A percentile compares a stretch with the other conserved stretches of the same genome.
Conservation (phyloP, 2,888 invertebrate genomes). For the Sphaerophoria taeniata region DNA sequence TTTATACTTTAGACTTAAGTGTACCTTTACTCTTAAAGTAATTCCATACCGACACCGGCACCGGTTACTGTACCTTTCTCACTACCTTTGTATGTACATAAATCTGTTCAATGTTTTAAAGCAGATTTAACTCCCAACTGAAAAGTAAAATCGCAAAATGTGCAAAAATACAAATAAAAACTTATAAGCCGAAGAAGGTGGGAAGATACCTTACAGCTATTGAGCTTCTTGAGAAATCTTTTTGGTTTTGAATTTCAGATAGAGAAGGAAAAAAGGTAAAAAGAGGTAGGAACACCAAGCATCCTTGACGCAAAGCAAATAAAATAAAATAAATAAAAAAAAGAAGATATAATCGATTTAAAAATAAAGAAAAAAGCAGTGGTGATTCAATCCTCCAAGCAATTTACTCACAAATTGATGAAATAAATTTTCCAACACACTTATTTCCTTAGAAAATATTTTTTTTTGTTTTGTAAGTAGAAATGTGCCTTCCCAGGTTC, state of each 20-base stretch:
- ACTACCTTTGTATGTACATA: neutral
- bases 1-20: neutral
- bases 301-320: constrained; percentile 26
- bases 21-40: too few relatives aligned
- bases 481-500: too few relatives aligned
- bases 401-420: constrained; percentile 82
- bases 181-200: constrained; percentile 47
- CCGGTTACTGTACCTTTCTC: neutral
- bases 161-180: constrained; percentile 31
- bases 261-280: constrained; percentile 6
- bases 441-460: constrained; percentile 76
- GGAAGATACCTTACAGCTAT: constrained; percentile 51
- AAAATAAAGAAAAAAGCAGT: constrained; percentile 69
- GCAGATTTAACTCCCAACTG: constrained; percentile 51
- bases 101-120: constrained; percentile 50
- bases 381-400: constrained; percentile 80
- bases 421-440: constrained; percentile 82
- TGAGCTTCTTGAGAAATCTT: constrained; percentile 29
- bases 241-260: constrained; percentile 35
- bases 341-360: constrained; percentile 70
- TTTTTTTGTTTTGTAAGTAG: constrained; percentile 6
- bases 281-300: constrained; percentile 4
- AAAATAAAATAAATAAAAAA: constrained; percentile 17
- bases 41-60: too few relatives aligned
- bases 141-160: constrained; percentile 54